A percentile compares a stretch with the other conserved stretches of the same genome.
Conservation (phyloP, 2,888 invertebrate species). For the Ceramica pisi region DNA sequence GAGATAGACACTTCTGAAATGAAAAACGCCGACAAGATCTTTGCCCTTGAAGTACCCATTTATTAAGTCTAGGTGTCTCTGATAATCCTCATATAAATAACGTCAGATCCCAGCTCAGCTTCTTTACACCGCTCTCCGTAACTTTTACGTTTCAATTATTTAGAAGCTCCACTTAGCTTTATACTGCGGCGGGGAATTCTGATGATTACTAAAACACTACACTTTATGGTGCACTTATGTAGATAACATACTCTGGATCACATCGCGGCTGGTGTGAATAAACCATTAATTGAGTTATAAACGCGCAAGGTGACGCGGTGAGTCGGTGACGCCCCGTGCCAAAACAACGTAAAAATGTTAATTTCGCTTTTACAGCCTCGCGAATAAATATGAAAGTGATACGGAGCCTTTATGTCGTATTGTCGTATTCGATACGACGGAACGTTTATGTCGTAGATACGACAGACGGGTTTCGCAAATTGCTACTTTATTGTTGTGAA, state of each 20-base stretch:
- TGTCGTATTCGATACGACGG: slow-evolving; percentile 49
- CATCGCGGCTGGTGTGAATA: slow-evolving; percentile 36
- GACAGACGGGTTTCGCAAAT: slow-evolving; percentile 24
- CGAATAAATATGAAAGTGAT: slow-evolving; percentile 56
- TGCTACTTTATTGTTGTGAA: slow-evolving; percentile 40
- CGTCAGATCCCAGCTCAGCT: not conserved
- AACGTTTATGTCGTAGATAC: slow-evolving; percentile 39
- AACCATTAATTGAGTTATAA: slow-evolving; percentile 55
- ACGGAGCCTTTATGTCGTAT: slow-evolving; percentile 42
- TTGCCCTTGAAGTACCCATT: not conserved
- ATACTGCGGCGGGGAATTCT: slow-evolving; percentile 9
- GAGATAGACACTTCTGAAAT: not conserved
- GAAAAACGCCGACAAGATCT: not conserved
- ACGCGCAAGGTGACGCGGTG: slow-evolving; percentile 41
- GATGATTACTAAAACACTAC: slow-evolving; percentile 24
- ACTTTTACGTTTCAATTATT: slow-evolving; percentile 27
- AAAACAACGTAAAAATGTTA: slow-evolving; percentile 57
- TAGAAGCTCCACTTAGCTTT: slow-evolving; percentile 25
- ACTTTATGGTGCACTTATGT: slow-evolving; percentile 42
- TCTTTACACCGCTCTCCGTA: not conserved
- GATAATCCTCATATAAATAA: not conserved
- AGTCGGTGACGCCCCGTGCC: slow-evolving; percentile 9
- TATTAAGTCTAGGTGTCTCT: not conserved
- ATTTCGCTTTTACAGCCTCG: slow-evolving; percentile 54
- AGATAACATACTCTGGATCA: slow-evolving; percentile 38